Evolutionary conservation across 2,888 invertebrate genomes (phyloP).

Genomic region (Eristalis intricaria): DNA sequence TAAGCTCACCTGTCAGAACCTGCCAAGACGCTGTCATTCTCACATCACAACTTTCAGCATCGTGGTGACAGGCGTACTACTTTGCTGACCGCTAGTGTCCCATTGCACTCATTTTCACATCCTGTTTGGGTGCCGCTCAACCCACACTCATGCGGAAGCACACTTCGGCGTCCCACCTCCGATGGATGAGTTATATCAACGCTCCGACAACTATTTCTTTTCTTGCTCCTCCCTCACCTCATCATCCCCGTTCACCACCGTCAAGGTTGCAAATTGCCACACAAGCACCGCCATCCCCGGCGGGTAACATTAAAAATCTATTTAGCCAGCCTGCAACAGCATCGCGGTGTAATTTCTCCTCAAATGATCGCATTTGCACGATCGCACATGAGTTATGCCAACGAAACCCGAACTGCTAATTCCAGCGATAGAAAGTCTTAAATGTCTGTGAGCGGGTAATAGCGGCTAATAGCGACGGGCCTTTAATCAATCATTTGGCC

Average conservation of each 20-base stretch:
- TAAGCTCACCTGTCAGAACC: too few relatives aligned
- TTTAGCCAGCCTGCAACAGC: constrained; percentile 57
- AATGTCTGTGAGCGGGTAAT: constrained; percentile 54
- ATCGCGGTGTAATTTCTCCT: constrained; percentile 48
- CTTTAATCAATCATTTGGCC: constrained; percentile 66
- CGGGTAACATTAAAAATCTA: constrained; percentile 62
- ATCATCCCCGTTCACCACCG: not conserved
- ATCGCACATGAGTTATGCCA: constrained; percentile 68
- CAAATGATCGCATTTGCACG: constrained; percentile 71
- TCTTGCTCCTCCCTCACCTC: not conserved
- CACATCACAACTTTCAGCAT: not conserved
- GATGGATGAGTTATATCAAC: not conserved
- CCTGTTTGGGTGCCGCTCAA: not conserved
- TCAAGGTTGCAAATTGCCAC: constrained; percentile 31
- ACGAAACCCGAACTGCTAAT: constrained; percentile 63
- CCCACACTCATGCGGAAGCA: not conserved
- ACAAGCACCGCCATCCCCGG: constrained; percentile 24
- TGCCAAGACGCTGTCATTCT: too few relatives aligned
- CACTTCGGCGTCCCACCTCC: not conserved
- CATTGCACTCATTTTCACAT: not conserved
- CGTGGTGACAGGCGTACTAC: not conserved
- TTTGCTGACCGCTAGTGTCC: not conserved
- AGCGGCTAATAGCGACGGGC: constrained; percentile 59
- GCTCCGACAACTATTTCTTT: not conserved
- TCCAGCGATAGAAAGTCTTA: constrained; percentile 62